A percentile compares a stretch with the other conserved stretches of the same genome.
These are phyloP conservation scores for Paramormyrops kingsleyae DNA, from an alignment of 2,113 vertebrate genomes.

Conservation along the genomic window DNA sequence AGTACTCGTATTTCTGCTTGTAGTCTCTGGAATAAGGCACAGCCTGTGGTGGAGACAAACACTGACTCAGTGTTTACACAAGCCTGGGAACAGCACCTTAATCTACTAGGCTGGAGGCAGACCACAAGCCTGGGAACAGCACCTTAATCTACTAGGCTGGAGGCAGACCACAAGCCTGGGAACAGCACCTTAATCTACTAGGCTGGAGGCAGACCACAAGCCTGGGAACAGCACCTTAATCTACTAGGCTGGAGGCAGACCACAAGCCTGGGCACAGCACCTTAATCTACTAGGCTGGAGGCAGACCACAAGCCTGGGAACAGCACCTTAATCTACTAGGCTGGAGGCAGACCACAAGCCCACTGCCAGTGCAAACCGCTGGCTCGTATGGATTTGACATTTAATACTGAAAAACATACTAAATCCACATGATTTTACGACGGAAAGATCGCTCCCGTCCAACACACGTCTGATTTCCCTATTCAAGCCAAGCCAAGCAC, in stretches of 20 bases:
- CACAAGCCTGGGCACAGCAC: background rate
- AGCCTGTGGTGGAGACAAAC: constrained; percentile 63
- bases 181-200: too few species aligned
- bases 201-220: background rate
- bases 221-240: background rate
- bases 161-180: background rate
- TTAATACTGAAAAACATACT: background rate
- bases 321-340: background rate
- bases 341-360: background rate
- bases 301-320: background rate
- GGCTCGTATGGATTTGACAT: background rate
- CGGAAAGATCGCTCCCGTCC: background rate
- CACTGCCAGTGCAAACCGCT: background rate
- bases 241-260: background rate
- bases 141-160: background rate
- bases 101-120: background rate
- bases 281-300: background rate
- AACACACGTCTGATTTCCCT: background rate
- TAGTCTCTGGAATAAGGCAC: constrained; percentile 99
- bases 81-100: too few species aligned
- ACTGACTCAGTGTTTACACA: background rate
- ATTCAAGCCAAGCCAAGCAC: background rate
- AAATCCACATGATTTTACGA: background rate
- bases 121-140: background rate
- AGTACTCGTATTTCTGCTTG: constrained; percentile 97